Base-by-base conservation (phyloP, 2,888 invertebrate genomes). In the Mantis religiosa region DNA sequence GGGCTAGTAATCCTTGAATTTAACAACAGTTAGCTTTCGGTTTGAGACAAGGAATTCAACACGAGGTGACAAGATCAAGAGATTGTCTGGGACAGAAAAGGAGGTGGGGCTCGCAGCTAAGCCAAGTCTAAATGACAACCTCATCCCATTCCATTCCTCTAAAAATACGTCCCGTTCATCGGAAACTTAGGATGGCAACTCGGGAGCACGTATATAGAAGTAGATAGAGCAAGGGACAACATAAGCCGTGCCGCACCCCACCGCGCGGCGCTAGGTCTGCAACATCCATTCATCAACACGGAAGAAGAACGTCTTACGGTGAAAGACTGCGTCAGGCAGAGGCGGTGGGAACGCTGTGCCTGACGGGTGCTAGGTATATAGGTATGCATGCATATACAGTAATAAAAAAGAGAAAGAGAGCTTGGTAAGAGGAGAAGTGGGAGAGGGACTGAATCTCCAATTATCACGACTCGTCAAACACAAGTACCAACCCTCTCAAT, bases 391-490 rank as follows among this genome's bases (percentile, higher is more conserved):
- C 83, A 30, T 28, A 30, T 20, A 71, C 54, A 71, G 54, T 71
- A 71, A 71, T 71, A 71, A 71, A 41, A 34, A 41, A 71, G 54
- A 71, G 25, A 71, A 71, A 71, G 54, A 71, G 54, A 71, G 54
- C 20, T 25, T 71, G 54, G 54, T 71, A 71, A 71, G 54, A 71
- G 54, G 54, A 71, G 54, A 71, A 71, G 54, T 6, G 84, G 47
- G 15, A 54, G n/a, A 27, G 30, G 87, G 30, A 82, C 28, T 82
- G 90, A 89, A 90, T 89, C 89, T 89, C 88, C 90, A 90, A 90
- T 90, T 90, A 90, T 90, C 90, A 90, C 89, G 90, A 89, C 88
- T 90, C 90, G 90, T 90, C 90, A 90, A 89, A 90, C 90, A 90
- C 89, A 89, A 88, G 90, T 88, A 88, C 85, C 34, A 85, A 85